Evolutionary conservation across 2,113 vertebrate species (phyloP).

Genomic region (Chelonoidis abingdonii): DNA sequence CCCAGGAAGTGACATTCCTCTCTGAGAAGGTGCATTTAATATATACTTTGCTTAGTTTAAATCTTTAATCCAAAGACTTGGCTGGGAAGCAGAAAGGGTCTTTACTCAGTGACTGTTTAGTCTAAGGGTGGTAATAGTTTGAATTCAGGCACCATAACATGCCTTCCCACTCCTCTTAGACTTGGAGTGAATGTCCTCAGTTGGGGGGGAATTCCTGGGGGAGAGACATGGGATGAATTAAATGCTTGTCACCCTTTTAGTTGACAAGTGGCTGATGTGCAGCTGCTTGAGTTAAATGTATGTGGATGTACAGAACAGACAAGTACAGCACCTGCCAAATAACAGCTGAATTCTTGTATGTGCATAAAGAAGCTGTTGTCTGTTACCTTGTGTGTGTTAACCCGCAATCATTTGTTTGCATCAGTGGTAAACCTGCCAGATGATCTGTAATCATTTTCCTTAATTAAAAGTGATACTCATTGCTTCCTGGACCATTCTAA

Average conservation of each 20-base stretch:
- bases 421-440: neutral
- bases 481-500: neutral
- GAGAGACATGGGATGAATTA: neutral
- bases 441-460: neutral
- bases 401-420: neutral
- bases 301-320: neutral
- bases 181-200: neutral
- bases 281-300: neutral
- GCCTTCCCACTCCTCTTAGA: neutral
- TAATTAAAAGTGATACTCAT: neutral
- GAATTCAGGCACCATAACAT: neutral
- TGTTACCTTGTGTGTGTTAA: neutral
- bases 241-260: neutral
- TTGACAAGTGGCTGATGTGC: fast-evolving
- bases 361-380: neutral
- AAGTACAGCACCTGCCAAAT: neutral
- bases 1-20: neutral
- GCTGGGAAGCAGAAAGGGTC: neutral
- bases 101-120: neutral
- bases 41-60: neutral
- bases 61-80: neutral
- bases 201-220: neutral
- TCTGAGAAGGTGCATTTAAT: neutral
- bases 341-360: neutral
- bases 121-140: slow-evolving; percentile 24